These are phyloP conservation scores for Harmothoe impar DNA, from an alignment of 2,888 invertebrate species.

Conservation along the genomic window DNA sequence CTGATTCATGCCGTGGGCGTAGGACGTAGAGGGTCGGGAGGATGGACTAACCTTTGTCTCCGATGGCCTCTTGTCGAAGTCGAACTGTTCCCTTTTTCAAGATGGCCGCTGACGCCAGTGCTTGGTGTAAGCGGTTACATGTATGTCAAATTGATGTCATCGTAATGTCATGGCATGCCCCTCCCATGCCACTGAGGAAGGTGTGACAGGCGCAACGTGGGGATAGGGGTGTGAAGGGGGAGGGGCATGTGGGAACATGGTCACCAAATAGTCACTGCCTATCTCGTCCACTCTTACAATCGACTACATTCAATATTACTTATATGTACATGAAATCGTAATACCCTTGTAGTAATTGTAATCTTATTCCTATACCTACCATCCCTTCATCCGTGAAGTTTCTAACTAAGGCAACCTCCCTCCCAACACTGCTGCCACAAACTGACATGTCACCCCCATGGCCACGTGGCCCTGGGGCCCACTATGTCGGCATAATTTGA, in stretches of 20 bases:
- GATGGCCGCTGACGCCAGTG: not conserved
- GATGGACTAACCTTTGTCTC: not conserved
- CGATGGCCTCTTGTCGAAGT: not conserved
- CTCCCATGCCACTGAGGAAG: not conserved
- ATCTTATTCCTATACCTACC: not conserved
- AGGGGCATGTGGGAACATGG: not conserved
- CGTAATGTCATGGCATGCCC: not conserved
- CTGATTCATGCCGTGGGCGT: not conserved
- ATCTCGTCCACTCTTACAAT: not conserved
- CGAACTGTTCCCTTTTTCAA: not conserved
- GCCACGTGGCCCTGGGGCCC: too few relatives aligned
- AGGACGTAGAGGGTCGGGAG: not conserved
- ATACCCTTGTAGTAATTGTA: too few relatives aligned
- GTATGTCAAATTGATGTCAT: not conserved
- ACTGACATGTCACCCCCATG: conserved; percentile 21
- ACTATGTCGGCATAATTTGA: conserved; percentile 8
- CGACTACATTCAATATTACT: not conserved
- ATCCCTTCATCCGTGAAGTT: not conserved
- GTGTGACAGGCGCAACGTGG: not conserved
- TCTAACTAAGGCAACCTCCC: not conserved
- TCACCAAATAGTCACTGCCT: not conserved
- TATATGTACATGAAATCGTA: too few relatives aligned
- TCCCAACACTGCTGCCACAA: not conserved
- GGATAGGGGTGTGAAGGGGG: not conserved
- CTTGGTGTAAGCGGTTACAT: not conserved